A percentile compares a stretch with the other conserved stretches of the same genome.
These are phyloP conservation scores for Hystrix cristata DNA, from an alignment of 2,113 vertebrate genomes.

Conservation along the genomic window DNA sequence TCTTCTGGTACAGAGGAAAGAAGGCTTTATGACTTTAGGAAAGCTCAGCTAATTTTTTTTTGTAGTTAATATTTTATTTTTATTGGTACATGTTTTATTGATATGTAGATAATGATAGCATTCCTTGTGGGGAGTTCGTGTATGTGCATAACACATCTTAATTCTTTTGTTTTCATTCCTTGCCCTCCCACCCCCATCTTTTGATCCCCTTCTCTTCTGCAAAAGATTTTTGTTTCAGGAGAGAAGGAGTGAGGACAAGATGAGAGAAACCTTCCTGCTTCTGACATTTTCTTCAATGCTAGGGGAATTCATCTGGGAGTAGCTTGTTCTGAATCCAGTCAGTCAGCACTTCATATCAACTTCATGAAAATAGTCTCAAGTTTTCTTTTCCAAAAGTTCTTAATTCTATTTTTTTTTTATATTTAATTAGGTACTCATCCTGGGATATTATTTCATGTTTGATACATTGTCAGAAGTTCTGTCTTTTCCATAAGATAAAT, in stretches of 20 bases:
- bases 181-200: not conserved
- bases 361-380: not conserved
- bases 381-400: not conserved
- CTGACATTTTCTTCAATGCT: not conserved
- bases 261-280: not conserved
- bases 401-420: not conserved
- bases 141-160: not conserved
- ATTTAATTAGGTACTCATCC: not conserved
- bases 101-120: not conserved
- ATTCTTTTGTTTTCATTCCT: not conserved
- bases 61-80: not conserved
- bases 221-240: not conserved
- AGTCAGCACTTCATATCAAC: not conserved
- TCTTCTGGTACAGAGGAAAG: not conserved
- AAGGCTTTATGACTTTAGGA: not conserved
- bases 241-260: not conserved
- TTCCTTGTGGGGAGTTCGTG: not conserved
- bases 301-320: fast-evolving
- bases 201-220: not conserved
- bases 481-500: not conserved
- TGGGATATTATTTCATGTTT: not conserved
- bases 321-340: not conserved
- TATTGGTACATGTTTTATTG: not conserved
- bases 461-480: not conserved
- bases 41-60: not conserved